A percentile compares a stretch with the other conserved stretches of the same genome.
Evolutionary conservation across 37 sponge, comb jelly and placozoan genomes (phyloP).

Genomic region (Spongilla lacustris): DNA sequence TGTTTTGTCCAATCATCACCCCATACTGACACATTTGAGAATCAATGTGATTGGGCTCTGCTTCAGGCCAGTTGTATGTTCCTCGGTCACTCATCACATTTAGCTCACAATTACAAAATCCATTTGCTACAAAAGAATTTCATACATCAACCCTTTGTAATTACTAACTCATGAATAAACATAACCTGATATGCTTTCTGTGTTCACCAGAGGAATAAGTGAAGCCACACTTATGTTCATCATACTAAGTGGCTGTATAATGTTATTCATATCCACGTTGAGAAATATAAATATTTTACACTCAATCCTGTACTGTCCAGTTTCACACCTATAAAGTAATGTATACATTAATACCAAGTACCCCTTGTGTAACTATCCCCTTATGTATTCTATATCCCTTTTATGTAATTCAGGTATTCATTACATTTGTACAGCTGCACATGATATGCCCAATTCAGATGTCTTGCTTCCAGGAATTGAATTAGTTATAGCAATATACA

Average conservation of each 20-base stretch:
- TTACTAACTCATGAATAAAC: background rate
- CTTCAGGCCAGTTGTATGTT: slow-evolving; percentile 39
- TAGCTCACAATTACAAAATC: slow-evolving; percentile 36
- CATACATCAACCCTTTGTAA: too few relatives aligned
- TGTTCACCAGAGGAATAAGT: background rate
- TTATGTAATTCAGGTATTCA: too few relatives aligned
- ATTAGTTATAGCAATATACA: too few relatives aligned
- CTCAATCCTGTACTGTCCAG: background rate
- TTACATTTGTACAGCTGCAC: too few relatives aligned
- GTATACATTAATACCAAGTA: background rate
- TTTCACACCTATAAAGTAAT: background rate
- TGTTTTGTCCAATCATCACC: background rate
- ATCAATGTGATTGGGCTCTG: background rate
- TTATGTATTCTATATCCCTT: too few relatives aligned
- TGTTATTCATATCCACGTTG: background rate
- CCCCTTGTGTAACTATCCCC: background rate
- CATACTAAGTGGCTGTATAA: background rate
- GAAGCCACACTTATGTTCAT: background rate
- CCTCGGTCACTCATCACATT: background rate
- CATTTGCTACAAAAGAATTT: background rate
- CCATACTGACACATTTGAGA: slow-evolving; percentile 3
- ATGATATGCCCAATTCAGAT: too few relatives aligned
- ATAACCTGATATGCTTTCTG: background rate
- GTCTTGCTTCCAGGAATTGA: too few relatives aligned
- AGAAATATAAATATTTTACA: background rate